A percentile compares a stretch with the other conserved stretches of the same genome.
Evolutionary conservation across 2,797 vertebrate species (phyloP).

Genomic region (Antrozous pallidus): DNA sequence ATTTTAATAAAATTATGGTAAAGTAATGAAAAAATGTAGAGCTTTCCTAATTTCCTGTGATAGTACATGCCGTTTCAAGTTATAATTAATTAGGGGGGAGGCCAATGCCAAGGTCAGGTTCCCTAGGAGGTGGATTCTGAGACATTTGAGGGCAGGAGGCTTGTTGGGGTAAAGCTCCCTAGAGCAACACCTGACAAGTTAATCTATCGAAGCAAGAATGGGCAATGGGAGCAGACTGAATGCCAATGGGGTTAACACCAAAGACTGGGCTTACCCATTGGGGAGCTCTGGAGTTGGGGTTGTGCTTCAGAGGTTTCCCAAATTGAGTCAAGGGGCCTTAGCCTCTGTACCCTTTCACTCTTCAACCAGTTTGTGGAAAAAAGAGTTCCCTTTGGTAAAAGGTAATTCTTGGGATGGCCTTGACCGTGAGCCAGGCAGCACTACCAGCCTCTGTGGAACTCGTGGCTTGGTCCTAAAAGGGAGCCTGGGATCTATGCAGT

Average conservation of each 20-base stretch:
- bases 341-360: not conserved
- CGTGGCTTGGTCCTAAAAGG: fast-evolving
- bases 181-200: not conserved
- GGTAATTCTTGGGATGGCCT: not conserved
- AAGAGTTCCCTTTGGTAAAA: not conserved
- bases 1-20: constrained; percentile 35
- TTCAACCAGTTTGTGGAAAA: not conserved
- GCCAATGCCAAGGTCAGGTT: not conserved
- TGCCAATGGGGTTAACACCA: not conserved
- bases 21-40: constrained; percentile 34
- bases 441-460: not conserved
- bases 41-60: constrained; percentile 21
- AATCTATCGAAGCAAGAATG: not conserved
- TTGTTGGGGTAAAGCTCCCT: not conserved
- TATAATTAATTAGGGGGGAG: constrained; percentile 36
- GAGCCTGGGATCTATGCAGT: not conserved
- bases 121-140: not conserved
- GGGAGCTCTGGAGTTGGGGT: not conserved
- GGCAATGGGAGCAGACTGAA: not conserved
- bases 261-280: not conserved
- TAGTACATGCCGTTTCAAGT: not conserved
- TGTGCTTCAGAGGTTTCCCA: not conserved
- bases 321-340: not conserved
- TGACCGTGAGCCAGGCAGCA: not conserved
- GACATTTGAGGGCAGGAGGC: not conserved